Base-by-base conservation (phyloP, 2,888 invertebrate genomes). In the Ectobius pallidus region DNA sequence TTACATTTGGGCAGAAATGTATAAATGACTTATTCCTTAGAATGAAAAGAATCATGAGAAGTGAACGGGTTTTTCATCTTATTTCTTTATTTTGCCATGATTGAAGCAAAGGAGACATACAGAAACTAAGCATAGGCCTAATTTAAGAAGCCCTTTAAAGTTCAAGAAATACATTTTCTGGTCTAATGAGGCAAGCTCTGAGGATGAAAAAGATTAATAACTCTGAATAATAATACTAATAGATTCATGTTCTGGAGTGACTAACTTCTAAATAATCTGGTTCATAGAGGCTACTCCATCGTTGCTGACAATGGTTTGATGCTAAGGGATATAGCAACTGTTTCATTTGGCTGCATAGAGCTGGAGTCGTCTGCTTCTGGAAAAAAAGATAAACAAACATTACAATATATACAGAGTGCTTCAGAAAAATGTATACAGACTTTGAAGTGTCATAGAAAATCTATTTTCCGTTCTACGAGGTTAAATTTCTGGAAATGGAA, bases 261-360 rank as follows among this genome's bases (percentile, higher is more conserved):
- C 85, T 85, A 84, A 92, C 92, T 82, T 91, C 88, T 74, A 92
- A 86, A 82, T 93, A 93, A 81, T 91, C 90, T 0, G 92, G 92
- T 80, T 91, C 91, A 80, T 90, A 91, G 63, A 76, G 11, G 4
- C 69, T 34, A 7, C n/a, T 34, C 6, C 20, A 7, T 22, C 69
- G 34, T 3, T 32, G 42, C 7, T 34, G 39, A 6, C 9, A 20
- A 22, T 32, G 34, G 16, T n/a, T 20, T 20, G 20, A 14, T 34
- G 1, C 20, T 22, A 39, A 1, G 20, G 63, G 63, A 34, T 2
- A 18, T 9, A 20, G 6, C 3, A 20, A 42, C 14, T 6, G 20
- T 63, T 14, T 63, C 14, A 20, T n/a, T 9, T 42, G 14, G 30
- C 32, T 16, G 6, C 20, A 63, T 39, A 34, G 18, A 18, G 16